These are phyloP conservation scores for Zele albiditarsus DNA, from an alignment of 2,888 invertebrate species.

Conservation along the genomic window DNA sequence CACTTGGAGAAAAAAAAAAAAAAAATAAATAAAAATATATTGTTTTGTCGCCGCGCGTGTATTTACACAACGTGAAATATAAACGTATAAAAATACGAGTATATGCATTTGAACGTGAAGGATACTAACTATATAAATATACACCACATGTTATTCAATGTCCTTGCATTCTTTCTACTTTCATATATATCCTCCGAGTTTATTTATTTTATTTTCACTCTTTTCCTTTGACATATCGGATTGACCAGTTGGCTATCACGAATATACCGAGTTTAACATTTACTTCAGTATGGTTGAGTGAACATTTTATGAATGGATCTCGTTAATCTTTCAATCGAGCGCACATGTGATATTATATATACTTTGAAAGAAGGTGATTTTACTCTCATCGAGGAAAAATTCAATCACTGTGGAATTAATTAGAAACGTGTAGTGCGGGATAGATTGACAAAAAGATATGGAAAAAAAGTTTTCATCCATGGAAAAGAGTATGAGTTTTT, in stretches of 20 bases:
- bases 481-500: neutral
- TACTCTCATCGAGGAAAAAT: neutral
- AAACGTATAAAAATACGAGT: neutral
- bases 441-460: neutral
- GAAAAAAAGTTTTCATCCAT: neutral
- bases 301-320: constrained; percentile 16
- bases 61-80: neutral
- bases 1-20: neutral
- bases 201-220: neutral
- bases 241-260: neutral
- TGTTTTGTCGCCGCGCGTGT: neutral
- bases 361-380: neutral
- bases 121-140: neutral
- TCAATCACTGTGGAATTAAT: neutral
- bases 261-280: constrained; percentile 2
- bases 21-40: neutral
- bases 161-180: neutral
- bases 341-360: neutral
- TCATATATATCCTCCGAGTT: neutral
- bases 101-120: neutral
- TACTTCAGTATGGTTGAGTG: neutral
- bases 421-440: neutral
- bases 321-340: constrained; percentile 24
- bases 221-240: neutral
- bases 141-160: neutral